phyloP scores from a whole-genome alignment of 1,140 invertebrate genomes.

The Monomorium pharaonis region DNA sequence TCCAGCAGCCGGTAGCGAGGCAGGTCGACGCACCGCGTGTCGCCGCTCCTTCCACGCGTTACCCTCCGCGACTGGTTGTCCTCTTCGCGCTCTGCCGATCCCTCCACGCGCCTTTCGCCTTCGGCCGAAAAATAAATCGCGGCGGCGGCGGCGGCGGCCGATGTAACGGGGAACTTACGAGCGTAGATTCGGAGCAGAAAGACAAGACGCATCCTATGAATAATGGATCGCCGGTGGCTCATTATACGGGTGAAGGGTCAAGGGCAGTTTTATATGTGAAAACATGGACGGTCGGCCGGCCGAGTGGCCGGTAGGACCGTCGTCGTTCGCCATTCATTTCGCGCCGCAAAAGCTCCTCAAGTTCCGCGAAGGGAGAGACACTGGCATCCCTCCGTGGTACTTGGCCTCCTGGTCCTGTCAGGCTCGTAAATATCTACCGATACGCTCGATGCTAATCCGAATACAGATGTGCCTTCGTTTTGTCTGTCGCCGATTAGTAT shows the following conservation, averaged over 20 bases:
- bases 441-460: constrained; percentile 81
- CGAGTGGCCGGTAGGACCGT: constrained; percentile 52
- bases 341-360: constrained; percentile 58
- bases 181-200: constrained; percentile 78
- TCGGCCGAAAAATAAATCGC: constrained; percentile 75
- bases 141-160: constrained; percentile 65
- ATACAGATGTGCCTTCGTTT: constrained; percentile 77
- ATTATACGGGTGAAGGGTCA: constrained; percentile 83
- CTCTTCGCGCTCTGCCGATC: constrained; percentile 41
- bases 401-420: constrained; percentile 63
- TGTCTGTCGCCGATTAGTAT: constrained; percentile 71
- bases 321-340: constrained; percentile 57
- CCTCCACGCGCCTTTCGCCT: constrained; percentile 35
- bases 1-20: constrained; percentile 31
- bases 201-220: constrained; percentile 82
- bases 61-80: constrained; percentile 43
- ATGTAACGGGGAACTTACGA: constrained; percentile 77
- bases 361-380: constrained; percentile 53
- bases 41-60: constrained; percentile 25
- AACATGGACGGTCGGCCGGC: constrained; percentile 66
- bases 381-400: constrained; percentile 51
- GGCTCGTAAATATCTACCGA: constrained; percentile 74
- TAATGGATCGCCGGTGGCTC: constrained; percentile 80
- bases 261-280: constrained; percentile 80
- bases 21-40: constrained; percentile 41